Conservation (phyloP, 2,113 vertebrate species). For the Butorides virescens region DNA sequence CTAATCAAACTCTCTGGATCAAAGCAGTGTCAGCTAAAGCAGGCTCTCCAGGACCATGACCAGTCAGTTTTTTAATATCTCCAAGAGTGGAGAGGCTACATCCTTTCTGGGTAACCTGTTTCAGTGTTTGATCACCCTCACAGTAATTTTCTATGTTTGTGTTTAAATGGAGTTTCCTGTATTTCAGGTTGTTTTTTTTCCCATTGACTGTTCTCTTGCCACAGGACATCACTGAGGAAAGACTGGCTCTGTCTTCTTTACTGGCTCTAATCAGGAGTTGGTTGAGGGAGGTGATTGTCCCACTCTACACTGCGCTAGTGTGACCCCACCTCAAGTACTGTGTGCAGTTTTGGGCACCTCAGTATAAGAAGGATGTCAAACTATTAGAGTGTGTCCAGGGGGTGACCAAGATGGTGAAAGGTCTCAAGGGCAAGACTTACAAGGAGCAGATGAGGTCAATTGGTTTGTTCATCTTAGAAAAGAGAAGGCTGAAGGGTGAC, state of each 20-base stretch:
- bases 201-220: background rate
- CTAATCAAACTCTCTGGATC: background rate
- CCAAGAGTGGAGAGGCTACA: background rate
- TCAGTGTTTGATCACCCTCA: background rate
- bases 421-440: background rate
- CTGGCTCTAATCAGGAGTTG: background rate
- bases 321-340: fast-evolving
- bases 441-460: background rate
- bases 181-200: background rate
- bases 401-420: background rate
- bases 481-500: background rate
- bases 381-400: background rate
- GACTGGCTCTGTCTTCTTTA: background rate
- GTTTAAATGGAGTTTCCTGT: background rate
- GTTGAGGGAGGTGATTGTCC: background rate
- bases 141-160: background rate
- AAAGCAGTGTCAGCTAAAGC: background rate
- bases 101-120: background rate
- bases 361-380: background rate
- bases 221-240: background rate
- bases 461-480: background rate
- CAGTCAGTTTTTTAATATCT: background rate
- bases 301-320: background rate
- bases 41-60: background rate
- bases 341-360: background rate